Evolutionary conservation across 37 sponge, comb jelly and placozoan genomes (phyloP), one percentile per base, ranked within the genome.

Genomic region (Geodia barretti): DNA sequence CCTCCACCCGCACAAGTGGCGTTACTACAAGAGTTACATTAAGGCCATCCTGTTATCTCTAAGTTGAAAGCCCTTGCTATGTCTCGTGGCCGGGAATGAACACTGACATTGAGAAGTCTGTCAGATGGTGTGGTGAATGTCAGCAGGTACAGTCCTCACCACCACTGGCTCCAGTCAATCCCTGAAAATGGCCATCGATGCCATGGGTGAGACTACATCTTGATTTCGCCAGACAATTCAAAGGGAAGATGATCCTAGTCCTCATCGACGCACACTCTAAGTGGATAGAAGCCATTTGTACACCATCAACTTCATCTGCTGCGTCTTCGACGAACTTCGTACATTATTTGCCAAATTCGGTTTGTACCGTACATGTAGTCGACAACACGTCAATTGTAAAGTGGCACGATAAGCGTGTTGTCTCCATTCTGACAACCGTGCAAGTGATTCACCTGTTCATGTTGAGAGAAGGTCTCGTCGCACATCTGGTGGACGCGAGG

Each of bases 211-310:
- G 78, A 65, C 67, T 78, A 1, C 78, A 78, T 64, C 9, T 78
- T 9, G 78, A 78, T 31, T 78, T 31, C 64, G 78, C 78, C 21
- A 67, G 79, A 41, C 69, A 67, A 3, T 29, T 70, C 24, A 14
- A 30, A 24, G 81, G 71, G 2, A 26, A 67, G 20, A 79, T 84
- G 72, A 37, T 78, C 38, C 68, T 84, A 20, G 54, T 76, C 31
- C 7, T 86, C 4, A 43, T 86, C 7, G 80, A 79, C 62, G 86
- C 73, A 20, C 79, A 78, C 41, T 68, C 86, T 20, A 85, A 85
- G 32, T 85, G 78, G 86, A 68, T 85, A 23, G 86, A 85, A 54
- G 73, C 33, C 23, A 39, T n/a, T n/a, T n/a, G n/a, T n/a, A n/a
- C n/a, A n/a, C n/a, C n/a, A n/a, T n/a, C n/a, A n/a, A n/a, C n/a